Evolutionary conservation across 2,888 invertebrate species (phyloP).

Genomic region (Bruchidius siliquastri): DNA sequence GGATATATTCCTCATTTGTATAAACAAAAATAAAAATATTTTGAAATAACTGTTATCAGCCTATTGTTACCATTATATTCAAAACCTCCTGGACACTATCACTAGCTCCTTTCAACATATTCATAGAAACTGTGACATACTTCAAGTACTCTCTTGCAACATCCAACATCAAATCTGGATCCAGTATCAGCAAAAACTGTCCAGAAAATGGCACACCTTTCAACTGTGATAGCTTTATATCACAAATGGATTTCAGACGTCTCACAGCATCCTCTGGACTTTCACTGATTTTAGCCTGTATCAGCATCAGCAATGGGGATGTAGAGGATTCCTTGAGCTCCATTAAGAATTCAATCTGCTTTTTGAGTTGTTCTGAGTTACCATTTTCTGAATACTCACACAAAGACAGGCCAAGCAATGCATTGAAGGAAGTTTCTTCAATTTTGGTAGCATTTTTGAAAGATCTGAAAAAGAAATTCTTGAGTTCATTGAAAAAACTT

Average conservation of each 20-base stretch:
- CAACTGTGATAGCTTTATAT: slow-evolving; percentile 51
- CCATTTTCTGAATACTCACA: slow-evolving; percentile 77
- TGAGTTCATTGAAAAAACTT: too few relatives aligned
- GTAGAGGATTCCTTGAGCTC: slow-evolving; percentile 70
- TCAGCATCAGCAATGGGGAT: slow-evolving; percentile 60
- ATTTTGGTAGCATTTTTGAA: slow-evolving; percentile 67
- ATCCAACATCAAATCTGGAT: slow-evolving; percentile 82
- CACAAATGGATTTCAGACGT: slow-evolving; percentile 60
- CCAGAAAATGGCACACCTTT: slow-evolving; percentile 65
- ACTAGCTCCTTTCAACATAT: slow-evolving; percentile 8
- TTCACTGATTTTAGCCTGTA: slow-evolving; percentile 62
- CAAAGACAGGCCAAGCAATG: slow-evolving; percentile 75
- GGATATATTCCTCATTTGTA: too few relatives aligned
- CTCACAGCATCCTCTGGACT: slow-evolving; percentile 55
- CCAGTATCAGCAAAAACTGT: slow-evolving; percentile 67
- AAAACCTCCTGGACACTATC: slow-evolving; percentile 47
- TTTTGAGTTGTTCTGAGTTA: slow-evolving; percentile 66
- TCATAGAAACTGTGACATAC: slow-evolving; percentile 55
- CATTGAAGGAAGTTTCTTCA: slow-evolving; percentile 76
- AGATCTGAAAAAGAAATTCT: slow-evolving; percentile 15
- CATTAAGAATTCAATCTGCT: slow-evolving; percentile 81
- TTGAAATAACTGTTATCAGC: too few relatives aligned
- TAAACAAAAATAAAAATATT: too few relatives aligned
- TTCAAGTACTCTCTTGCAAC: slow-evolving; percentile 72
- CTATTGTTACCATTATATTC: slow-evolving; percentile 57